Conservation (phyloP, 2,797 vertebrate species). For the Synanceia verrucosa region DNA sequence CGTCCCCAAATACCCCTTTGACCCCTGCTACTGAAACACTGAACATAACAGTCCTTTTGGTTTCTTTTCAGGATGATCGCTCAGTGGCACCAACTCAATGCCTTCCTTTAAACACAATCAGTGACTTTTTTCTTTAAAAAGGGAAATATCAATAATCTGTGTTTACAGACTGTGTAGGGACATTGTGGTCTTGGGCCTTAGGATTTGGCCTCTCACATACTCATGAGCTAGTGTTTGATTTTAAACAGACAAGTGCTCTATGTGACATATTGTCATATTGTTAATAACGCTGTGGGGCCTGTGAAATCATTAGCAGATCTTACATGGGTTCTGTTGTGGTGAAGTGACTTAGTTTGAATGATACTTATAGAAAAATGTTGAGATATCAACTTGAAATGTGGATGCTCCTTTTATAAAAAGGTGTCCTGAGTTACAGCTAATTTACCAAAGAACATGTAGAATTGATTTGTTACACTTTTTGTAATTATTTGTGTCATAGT, state of each 20-base stretch:
- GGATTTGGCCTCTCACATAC: conserved; percentile 9
- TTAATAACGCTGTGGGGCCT: conserved; percentile 44
- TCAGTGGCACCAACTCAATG: conserved; percentile 39
- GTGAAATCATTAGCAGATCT: conserved; percentile 19
- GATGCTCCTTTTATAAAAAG: conserved; percentile 57
- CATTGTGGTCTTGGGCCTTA: conserved; percentile 9
- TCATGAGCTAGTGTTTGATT: conserved; percentile 42
- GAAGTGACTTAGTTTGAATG: conserved; percentile 37
- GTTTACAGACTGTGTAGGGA: conserved; percentile 34
- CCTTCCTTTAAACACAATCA: conserved; percentile 61
- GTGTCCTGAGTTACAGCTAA: conserved; percentile 79
- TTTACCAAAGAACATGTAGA: conserved; percentile 73
- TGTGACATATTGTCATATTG: conserved; percentile 79
- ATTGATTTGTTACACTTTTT: conserved; percentile 18
- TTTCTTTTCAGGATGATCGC: not conserved
- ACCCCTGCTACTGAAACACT: conserved; percentile 82
- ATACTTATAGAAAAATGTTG: conserved; percentile 23
- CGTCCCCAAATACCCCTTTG: conserved; percentile 83
- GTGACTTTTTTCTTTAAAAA: conserved; percentile 42
- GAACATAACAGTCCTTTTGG: not conserved
- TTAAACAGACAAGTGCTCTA: conserved; percentile 48
- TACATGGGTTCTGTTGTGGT: conserved; percentile 24
- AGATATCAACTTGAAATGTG: conserved; percentile 31
- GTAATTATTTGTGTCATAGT: conserved; percentile 18
- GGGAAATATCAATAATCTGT: conserved; percentile 27